phyloP scores from a whole-genome alignment of 2,113 vertebrate genomes.

The Hemiprocne comata region DNA sequence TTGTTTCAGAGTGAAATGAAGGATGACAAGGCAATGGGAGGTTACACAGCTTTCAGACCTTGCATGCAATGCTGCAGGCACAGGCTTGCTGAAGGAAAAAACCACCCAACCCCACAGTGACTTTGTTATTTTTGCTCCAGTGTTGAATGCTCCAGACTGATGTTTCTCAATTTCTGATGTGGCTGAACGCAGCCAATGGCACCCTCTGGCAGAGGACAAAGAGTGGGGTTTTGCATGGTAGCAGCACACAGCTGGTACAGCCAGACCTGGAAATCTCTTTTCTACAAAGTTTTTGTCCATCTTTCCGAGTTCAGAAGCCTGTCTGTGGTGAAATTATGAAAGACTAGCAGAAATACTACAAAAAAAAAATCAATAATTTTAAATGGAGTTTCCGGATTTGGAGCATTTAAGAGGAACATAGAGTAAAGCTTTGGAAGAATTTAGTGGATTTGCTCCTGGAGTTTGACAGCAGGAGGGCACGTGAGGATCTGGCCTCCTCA shows the following conservation, averaged over 20 bases:
- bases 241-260: rapidly evolving
- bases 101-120: too few relatives aligned
- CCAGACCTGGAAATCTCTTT: background rate
- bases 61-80: background rate
- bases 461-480: background rate
- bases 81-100: background rate
- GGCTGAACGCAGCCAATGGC: background rate
- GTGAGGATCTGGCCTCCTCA: background rate
- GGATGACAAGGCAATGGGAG: background rate
- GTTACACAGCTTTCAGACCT: background rate
- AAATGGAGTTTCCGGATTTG: background rate
- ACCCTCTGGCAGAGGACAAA: background rate
- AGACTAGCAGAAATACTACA: background rate
- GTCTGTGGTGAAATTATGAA: background rate
- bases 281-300: background rate
- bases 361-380: background rate
- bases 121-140: background rate
- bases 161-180: background rate
- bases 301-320: background rate
- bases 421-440: background rate
- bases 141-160: background rate
- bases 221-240: background rate
- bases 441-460: background rate
- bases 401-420: background rate
- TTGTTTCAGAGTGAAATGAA: background rate